Evolutionary conservation across 1,140 invertebrate species (phyloP), one percentile per base, ranked within the genome.

Genomic region (Asobara japonica): DNA sequence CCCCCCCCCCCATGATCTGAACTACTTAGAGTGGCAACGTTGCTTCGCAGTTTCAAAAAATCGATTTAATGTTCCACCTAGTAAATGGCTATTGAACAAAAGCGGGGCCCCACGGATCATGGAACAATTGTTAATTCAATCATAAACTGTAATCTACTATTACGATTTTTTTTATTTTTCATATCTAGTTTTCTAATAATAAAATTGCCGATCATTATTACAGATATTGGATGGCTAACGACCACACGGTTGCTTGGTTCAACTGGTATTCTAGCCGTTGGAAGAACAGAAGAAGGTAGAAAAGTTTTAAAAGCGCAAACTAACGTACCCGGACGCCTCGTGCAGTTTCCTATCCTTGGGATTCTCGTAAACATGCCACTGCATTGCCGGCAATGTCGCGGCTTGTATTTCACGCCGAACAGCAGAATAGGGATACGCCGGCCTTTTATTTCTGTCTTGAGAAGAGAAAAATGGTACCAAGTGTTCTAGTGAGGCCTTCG

Each of bases 341-440:
- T 60, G 27, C 71, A 64, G 51, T 67, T 62, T 71, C 68, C 73
- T 68, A 45, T 36, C 33, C 64, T 72, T 76, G 68, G 72, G 74
- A 69, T 65, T 65, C 73, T 76, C 75, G 72, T 76, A 76, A 76
- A 76, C 72, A 76, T 76, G 72, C 75, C 75, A 69, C 69, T 61
- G 73, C 65, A 66, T 74, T 71, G 25, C 73, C 61, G 69, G 69
- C 61, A 74, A 72, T 74, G 69, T 69, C 65, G 72, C 75, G 65
- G 72, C 75, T 74, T 76, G 75, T 76, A 76, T 72, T 76, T 76
- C 72, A 74, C 75, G 61, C 75, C 69, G 75, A 74, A 76, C 75
- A 76, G 75, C 72, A 76, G 75, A 76, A 76, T 76, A 69, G 75
- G 65, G 36, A 65, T 71, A 67, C 56, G n/a, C 64, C 30, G 68